These are phyloP conservation scores for Selenia dentaria DNA, from an alignment of 2,888 invertebrate genomes.

Conservation along the genomic window DNA sequence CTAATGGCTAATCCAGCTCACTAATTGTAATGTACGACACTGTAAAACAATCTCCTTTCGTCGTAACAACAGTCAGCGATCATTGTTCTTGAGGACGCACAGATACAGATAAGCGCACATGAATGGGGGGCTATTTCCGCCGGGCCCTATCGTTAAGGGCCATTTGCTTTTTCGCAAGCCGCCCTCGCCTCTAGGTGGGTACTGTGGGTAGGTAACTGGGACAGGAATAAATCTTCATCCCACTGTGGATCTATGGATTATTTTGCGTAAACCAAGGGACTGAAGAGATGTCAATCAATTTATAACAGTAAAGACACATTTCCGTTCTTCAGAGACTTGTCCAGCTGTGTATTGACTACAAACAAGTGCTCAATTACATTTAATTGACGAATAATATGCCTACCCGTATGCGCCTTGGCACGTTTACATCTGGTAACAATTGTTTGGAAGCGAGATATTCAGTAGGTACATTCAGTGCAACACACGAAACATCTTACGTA, in stretches of 20 bases:
- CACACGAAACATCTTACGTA: slow-evolving; percentile 10
- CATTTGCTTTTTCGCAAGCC: slow-evolving; percentile 45
- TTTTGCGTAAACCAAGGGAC: slow-evolving; percentile 20
- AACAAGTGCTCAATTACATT: slow-evolving; percentile 7
- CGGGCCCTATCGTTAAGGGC: slow-evolving; percentile 35
- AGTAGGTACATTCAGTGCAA: neutral
- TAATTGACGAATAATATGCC: slow-evolving; percentile 12
- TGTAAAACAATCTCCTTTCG: slow-evolving; percentile 8
- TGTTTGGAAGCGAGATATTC: neutral
- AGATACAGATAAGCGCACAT: slow-evolving; percentile 41
- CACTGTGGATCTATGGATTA: slow-evolving; percentile 36
- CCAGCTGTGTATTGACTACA: neutral
- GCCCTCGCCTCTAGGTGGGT: slow-evolving; percentile 34
- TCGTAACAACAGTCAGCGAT: slow-evolving; percentile 31
- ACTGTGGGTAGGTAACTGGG: slow-evolving; percentile 50
- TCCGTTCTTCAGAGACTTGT: slow-evolving; percentile 11
- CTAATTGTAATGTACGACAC: neutral
- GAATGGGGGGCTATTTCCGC: slow-evolving; percentile 51
- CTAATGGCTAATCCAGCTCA: too few species aligned
- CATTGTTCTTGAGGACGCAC: slow-evolving; percentile 46
- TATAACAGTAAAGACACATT: slow-evolving; percentile 11
- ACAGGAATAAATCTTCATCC: slow-evolving; percentile 45
- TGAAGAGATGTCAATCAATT: slow-evolving; percentile 7
- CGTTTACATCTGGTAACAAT: slow-evolving; percentile 2
- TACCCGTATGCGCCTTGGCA: neutral